Evolutionary conservation across 92 coral and sea anemone species (phyloP), one percentile per base, ranked within the genome.

Genomic region (Hydrozoanthus gracilis): DNA sequence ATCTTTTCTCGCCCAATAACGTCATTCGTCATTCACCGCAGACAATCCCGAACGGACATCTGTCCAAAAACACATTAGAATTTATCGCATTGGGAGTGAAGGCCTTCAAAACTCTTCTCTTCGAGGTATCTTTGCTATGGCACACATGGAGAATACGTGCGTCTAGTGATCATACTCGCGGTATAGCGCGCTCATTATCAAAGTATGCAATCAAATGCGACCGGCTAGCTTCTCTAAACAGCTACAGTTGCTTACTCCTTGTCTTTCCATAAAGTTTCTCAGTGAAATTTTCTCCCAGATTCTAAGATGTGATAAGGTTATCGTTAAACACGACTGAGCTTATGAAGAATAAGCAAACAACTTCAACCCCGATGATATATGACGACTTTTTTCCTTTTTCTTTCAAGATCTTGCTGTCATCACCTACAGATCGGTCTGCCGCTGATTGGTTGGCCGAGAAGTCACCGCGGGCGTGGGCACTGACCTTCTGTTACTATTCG

Each of bases 381-480:
- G 84, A 80, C 85, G 48, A 64, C 85, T 51, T 71, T 60, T 61
- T 84, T 84, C 73, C 46, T 75, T 65, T 51, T 83, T 75, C 61
- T 87, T 66, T 91, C 74, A 94, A 92, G 88, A 82, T 51, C 65
- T 72, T 80, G 51, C 91, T 93, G 96, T 94, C 95, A 91, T 71
- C 95, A 78, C 82, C 20, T 35, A 50, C 77, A 82, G 51, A 88
- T 70, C 82, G 74, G 92, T 88, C 86, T 49, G 83, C 56, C 61
- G 17, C 86, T 94, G 93, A 94, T 94, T 94, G 98, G 92, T 66
- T 64, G 83, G 55, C 47, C 10, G 82, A 71, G 72, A 85, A 51
- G 12, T 61, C 58, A 85, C 82, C 60, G 88, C 80, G 82, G 79
- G 79, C 60, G 88, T 85, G 74, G 72, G 74, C 51, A 47, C 44